Conservation (phyloP, 2,797 vertebrate genomes). For the Fistularia tabacaria region DNA sequence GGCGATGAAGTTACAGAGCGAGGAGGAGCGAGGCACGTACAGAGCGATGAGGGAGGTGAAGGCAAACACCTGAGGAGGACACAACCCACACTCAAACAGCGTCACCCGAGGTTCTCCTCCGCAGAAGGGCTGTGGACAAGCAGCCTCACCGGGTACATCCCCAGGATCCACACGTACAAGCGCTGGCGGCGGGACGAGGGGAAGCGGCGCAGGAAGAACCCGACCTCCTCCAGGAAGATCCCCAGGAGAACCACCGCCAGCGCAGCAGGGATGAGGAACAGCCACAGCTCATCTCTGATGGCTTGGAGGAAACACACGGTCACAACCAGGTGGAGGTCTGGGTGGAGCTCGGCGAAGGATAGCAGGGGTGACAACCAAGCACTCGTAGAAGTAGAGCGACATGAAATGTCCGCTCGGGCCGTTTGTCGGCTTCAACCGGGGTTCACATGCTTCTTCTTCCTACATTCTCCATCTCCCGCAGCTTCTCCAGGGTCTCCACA, state of each 20-base stretch:
- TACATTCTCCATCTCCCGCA: too few species aligned
- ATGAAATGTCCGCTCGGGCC: too few species aligned
- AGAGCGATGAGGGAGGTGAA: conserved; percentile 74
- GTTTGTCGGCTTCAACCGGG: too few species aligned
- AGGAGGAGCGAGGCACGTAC: conserved; percentile 79
- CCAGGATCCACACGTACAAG: conserved; percentile 79
- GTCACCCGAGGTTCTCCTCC: not conserved
- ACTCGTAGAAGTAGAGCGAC: too few species aligned
- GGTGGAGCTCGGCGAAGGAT: too few species aligned
- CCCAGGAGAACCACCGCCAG: conserved; percentile 67
- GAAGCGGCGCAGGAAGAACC: conserved; percentile 74
- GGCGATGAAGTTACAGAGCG: conserved; percentile 79
- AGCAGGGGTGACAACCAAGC: too few species aligned
- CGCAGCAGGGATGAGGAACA: conserved; percentile 76
- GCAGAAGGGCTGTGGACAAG: not conserved
- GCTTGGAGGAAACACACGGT: conserved; percentile 45
- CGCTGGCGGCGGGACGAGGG: conserved; percentile 50
- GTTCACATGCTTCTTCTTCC: too few species aligned
- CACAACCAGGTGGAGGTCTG: too few species aligned
- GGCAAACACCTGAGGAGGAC: conserved; percentile 66
- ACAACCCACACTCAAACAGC: conserved; percentile 1
- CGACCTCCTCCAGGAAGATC: conserved; percentile 78
- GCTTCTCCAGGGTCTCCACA: too few species aligned
- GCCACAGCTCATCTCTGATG: conserved; percentile 76
- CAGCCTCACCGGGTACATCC: conserved; percentile 79